These are phyloP conservation scores for Pachypanchax playfairii DNA, from an alignment of 2,113 vertebrate genomes.

Conservation along the genomic window DNA sequence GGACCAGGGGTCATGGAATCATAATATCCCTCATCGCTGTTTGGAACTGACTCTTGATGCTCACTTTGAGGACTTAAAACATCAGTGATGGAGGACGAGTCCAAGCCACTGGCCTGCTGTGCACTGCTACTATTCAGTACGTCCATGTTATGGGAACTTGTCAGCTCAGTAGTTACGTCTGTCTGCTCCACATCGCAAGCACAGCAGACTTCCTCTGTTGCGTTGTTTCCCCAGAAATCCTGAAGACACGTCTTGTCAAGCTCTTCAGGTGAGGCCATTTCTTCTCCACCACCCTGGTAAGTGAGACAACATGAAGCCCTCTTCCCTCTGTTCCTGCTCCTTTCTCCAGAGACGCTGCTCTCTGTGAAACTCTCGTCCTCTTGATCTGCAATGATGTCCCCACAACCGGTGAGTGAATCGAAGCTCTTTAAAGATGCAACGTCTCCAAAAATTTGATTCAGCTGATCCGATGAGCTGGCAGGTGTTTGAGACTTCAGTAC, in stretches of 20 bases:
- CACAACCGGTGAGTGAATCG: constrained; percentile 95
- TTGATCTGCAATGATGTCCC: constrained; percentile 96
- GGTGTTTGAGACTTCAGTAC: constrained; percentile 47
- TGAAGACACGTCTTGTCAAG: constrained; percentile 85
- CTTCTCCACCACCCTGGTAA: constrained; percentile 95
- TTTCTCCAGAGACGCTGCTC: constrained; percentile 86
- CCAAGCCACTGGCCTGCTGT: constrained; percentile 63
- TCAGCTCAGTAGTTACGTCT: constrained; percentile 54
- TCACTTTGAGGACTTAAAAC: constrained; percentile 93
- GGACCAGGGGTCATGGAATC: constrained; percentile 93
- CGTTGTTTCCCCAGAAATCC: constrained; percentile 80
- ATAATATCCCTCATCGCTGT: constrained; percentile 97
- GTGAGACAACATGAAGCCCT: constrained; percentile 93
- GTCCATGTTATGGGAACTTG: constrained; percentile 67
- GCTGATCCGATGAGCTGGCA: constrained; percentile 82
- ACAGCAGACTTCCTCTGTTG: constrained; percentile 76
- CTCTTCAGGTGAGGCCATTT: constrained; percentile 94
- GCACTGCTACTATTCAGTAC: constrained; percentile 65
- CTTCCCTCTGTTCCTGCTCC: constrained; percentile 86
- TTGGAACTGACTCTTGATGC: constrained; percentile 93
- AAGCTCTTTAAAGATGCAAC: constrained; percentile 97
- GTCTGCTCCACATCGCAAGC: constrained; percentile 61
- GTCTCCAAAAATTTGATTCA: constrained; percentile 88
- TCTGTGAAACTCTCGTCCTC: constrained; percentile 91
- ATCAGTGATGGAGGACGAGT: constrained; percentile 63